Percentiles rank a stretch among this genome's conserved stretches.
Conservation (phyloP, 2,113 vertebrate genomes). For the Trogon surrucura region DNA sequence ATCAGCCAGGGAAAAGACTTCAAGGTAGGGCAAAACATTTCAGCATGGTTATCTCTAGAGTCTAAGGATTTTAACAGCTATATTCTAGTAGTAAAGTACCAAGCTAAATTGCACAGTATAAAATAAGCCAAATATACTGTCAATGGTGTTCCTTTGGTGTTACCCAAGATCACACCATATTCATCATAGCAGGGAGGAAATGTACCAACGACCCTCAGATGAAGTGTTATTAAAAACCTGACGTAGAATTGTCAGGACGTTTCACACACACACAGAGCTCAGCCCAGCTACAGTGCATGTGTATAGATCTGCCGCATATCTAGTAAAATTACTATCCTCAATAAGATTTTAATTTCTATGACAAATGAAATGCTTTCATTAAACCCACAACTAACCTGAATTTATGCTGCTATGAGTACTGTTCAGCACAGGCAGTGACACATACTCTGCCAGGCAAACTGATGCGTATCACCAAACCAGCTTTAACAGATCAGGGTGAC, state of each 20-base stretch:
- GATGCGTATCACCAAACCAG: not conserved
- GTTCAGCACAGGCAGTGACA: not conserved
- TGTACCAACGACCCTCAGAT: not conserved
- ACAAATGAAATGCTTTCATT: not conserved
- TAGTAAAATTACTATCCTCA: not conserved
- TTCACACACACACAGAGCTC: not conserved
- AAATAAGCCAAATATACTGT: not conserved
- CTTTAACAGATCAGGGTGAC: not conserved
- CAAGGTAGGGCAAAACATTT: not conserved
- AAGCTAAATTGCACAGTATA: not conserved
- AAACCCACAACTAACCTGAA: not conserved
- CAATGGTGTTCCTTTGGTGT: not conserved
- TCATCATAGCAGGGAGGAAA: fast-evolving
- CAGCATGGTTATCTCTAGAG: not conserved
- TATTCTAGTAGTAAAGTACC: not conserved
- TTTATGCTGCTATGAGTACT: not conserved
- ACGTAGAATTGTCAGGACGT: not conserved
- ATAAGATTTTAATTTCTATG: not conserved
- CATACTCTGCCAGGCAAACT: not conserved
- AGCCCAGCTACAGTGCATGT: not conserved
- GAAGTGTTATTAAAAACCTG: not conserved
- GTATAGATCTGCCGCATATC: not conserved
- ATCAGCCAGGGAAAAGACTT: not conserved
- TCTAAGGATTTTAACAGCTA: not conserved
- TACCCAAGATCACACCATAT: not conserved